Evolutionary conservation across 1,140 invertebrate genomes (phyloP), one percentile per base, ranked within the genome.

Genomic region (Holotrichia oblita): DNA sequence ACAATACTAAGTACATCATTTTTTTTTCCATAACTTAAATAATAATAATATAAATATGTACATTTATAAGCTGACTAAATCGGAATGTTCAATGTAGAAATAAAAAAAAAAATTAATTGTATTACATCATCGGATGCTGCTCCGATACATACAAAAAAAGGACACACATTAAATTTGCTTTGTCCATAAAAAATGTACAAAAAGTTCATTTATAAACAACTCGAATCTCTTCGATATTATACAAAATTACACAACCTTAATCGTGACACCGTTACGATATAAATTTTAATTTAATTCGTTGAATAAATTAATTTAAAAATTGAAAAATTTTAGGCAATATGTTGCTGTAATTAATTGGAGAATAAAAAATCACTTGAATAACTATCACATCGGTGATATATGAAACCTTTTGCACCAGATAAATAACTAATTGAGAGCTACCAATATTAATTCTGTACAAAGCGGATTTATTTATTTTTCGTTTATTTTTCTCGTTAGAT

Each of bases 1-100:
- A 69, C 61, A 69, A 69, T 69, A 69, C 61, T 69, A 69, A 69
- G 61, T 69, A 69, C 61, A 69, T 69, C 61, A n/a, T n/a, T n/a
- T n/a, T 69, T 34, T 69, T 69, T 22, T 69, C 61, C 61, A 69
- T 69, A 69, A 69, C 61, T 69, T 69, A 69, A 27, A 69, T 69
- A 69, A 69, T 69, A 69, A 69, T 69, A 69, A 69, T 69, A 69
- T 10, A 10, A 69, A 69, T 69, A 69, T 69, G 22, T 69, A 69
- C 61, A 69, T 69, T 69, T 69, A 69, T 9, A 69, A 69, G 61
- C 61, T 69, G 27, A 69, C 61, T 24, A 17, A 69, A 69, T 69
- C 22, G 61, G 61, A 69, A 69, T 69, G 61, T 69, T 14, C n/a
- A n/a, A 55, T 27, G 20, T 69, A 12, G 14, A 22, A 27, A 69